phyloP scores from a whole-genome alignment of 2,888 invertebrate genomes.

The Dicyrtoma fusca region DNA sequence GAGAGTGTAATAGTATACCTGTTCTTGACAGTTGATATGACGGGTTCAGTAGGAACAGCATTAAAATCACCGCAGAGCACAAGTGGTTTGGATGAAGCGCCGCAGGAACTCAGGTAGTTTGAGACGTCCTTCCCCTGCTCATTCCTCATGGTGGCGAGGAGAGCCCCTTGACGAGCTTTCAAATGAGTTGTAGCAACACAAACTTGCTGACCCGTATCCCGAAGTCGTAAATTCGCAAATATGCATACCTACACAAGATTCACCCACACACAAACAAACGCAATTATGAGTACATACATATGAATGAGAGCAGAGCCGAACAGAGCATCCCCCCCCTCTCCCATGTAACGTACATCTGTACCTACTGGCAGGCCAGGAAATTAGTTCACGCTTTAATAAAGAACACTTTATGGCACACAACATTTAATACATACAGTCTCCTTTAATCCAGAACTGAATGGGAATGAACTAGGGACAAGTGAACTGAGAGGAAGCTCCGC shows the following conservation, averaged over 20 bases:
- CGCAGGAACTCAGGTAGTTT: conserved; percentile 52
- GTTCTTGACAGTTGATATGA: conserved; percentile 67
- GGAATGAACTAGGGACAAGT: no score
- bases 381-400: no score
- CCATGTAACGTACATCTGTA: no score
- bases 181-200: conserved; percentile 74
- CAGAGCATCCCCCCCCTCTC: no score
- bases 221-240: conserved; percentile 64
- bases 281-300: no score
- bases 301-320: no score
- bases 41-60: conserved; percentile 72
- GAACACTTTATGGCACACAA: no score
- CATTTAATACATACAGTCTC: no score
- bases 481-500: no score
- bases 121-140: conserved; percentile 70
- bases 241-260: conserved; percentile 65
- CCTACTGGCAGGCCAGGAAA: no score
- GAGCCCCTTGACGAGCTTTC: conserved; percentile 71
- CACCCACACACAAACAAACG: neutral
- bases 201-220: conserved; percentile 66
- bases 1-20: conserved; percentile 41
- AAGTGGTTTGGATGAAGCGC: conserved; percentile 63
- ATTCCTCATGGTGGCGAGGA: conserved; percentile 70
- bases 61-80: conserved; percentile 77
- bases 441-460: no score